These are phyloP conservation scores for Phoxinus dragarum DNA, from an alignment of 2,797 vertebrate genomes.

Conservation along the genomic window DNA sequence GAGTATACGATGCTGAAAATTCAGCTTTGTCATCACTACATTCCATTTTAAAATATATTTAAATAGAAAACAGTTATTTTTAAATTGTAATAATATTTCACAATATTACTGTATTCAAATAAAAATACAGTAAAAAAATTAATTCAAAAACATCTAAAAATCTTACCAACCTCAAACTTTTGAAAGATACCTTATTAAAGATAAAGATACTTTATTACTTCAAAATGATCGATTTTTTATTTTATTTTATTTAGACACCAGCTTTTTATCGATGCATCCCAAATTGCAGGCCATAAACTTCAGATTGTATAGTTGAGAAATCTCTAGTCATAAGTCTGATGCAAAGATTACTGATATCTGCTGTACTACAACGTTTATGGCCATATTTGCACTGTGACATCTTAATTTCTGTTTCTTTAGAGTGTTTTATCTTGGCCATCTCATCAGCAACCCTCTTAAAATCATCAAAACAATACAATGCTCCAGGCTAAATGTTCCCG, in stretches of 20 bases:
- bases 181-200: not conserved
- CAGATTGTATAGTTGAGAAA: not conserved
- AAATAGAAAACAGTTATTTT: not conserved
- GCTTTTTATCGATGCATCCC: not conserved
- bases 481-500: slow-evolving; percentile 15
- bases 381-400: not conserved
- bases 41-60: not conserved
- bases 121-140: not conserved
- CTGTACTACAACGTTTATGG: not conserved
- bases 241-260: no score
- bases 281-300: not conserved
- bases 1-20: not conserved
- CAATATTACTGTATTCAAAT: not conserved
- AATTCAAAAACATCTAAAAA: not conserved
- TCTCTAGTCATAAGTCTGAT: not conserved
- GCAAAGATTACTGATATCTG: not conserved
- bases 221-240: not conserved
- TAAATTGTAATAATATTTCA: not conserved
- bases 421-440: not conserved
- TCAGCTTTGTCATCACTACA: not conserved
- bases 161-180: not conserved
- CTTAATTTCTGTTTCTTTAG: not conserved
- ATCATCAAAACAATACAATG: slow-evolving; percentile 21
- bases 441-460: slow-evolving; percentile 19
- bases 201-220: not conserved